These are phyloP conservation scores for Drosophila lutescens DNA, from an alignment of 2,888 invertebrate genomes.

Conservation along the genomic window DNA sequence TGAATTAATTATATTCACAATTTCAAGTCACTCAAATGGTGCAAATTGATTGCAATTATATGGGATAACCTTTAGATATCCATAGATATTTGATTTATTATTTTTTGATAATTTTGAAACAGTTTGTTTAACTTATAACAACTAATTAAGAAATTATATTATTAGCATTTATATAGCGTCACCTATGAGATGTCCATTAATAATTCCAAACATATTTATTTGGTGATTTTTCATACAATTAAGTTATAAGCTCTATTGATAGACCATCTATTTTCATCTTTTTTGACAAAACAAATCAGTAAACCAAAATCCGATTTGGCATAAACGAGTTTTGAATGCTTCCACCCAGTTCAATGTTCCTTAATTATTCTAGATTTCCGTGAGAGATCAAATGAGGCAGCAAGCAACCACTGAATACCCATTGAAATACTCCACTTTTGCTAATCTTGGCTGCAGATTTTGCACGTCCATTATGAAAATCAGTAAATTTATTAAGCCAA, in stretches of 20 bases:
- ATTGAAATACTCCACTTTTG: background rate
- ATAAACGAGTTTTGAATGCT: constrained; percentile 17
- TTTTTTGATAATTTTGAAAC: background rate
- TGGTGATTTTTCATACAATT: constrained; percentile 23
- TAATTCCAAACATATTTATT: background rate
- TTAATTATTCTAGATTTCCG: constrained; percentile 10
- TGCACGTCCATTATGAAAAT: constrained; percentile 16
- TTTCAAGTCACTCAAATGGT: background rate
- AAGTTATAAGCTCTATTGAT: constrained; percentile 12
- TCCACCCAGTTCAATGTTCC: constrained; percentile 33
- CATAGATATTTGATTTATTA: background rate
- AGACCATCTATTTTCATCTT: constrained; percentile 4
- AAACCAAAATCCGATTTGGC: constrained; percentile 8
- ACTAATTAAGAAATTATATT: background rate
- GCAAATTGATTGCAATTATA: background rate
- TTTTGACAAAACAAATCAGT: constrained; percentile 17
- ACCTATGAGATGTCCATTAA: background rate
- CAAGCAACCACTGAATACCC: background rate
- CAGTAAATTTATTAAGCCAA: constrained; percentile 12
- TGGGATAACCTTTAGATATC: background rate
- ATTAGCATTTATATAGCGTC: background rate
- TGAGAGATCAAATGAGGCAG: background rate
- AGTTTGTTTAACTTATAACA: background rate
- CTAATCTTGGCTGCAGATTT: too few species aligned
- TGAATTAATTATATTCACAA: background rate